phyloP scores from a whole-genome alignment of 1,140 invertebrate species.

The Mizuhopecten yessoensis region DNA sequence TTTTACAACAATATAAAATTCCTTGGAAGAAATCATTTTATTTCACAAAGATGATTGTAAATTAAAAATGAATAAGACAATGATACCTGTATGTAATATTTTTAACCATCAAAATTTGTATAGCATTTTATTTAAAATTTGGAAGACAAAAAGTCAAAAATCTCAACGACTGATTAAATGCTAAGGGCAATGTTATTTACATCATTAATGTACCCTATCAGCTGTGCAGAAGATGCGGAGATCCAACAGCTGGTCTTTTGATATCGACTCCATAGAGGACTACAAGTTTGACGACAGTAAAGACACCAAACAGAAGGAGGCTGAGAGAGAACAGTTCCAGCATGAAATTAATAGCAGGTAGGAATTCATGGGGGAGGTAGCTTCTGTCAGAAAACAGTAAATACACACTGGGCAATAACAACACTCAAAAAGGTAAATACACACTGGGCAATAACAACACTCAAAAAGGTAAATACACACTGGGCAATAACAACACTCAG shows the following conservation, averaged over 20 bases:
- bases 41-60: too few relatives aligned
- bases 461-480: neutral
- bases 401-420: neutral
- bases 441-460: neutral
- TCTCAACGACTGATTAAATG: too few relatives aligned
- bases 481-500: neutral
- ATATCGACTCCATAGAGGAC: constrained; percentile 73
- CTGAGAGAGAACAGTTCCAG: constrained; percentile 76
- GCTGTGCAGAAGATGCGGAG: constrained; percentile 87
- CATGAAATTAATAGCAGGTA: constrained; percentile 81
- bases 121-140: too few relatives aligned
- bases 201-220: neutral
- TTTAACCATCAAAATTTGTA: too few relatives aligned
- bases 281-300: constrained; percentile 89
- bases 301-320: constrained; percentile 69
- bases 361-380: neutral
- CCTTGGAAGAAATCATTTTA: too few relatives aligned
- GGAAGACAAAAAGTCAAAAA: too few relatives aligned
- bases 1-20: too few relatives aligned
- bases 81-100: too few relatives aligned
- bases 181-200: neutral
- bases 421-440: neutral
- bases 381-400: too few relatives aligned
- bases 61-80: too few relatives aligned
- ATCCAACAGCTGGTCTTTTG: constrained; percentile 93